Conservation (phyloP, 2,888 invertebrate species). For the Metopia argyrocephala region DNA sequence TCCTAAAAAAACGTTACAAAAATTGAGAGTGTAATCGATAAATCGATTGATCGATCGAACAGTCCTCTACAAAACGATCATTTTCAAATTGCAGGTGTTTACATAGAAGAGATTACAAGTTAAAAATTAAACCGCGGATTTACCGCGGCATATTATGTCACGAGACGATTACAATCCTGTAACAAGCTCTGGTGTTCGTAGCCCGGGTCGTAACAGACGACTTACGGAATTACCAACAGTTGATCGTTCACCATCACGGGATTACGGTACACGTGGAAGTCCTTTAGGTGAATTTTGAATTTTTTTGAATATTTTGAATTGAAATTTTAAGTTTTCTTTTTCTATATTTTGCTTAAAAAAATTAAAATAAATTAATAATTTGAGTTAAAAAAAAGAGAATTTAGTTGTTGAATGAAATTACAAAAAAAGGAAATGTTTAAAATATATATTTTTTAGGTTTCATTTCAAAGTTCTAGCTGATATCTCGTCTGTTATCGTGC, state of each 20-base stretch:
- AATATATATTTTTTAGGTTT: no score
- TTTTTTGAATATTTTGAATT: constrained; percentile 24
- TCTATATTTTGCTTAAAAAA: not conserved
- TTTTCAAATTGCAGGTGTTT: constrained; percentile 34
- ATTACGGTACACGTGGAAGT: constrained; percentile 83
- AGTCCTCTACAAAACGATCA: not conserved
- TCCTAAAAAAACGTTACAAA: constrained; percentile 34
- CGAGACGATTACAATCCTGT: constrained; percentile 80
- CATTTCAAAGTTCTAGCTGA: constrained; percentile 14
- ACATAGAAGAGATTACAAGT: constrained; percentile 27
- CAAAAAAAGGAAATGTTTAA: not conserved
- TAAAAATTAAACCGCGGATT: constrained; percentile 75
- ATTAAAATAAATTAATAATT: no score
- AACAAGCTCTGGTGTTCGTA: constrained; percentile 84
- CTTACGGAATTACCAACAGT: constrained; percentile 89
- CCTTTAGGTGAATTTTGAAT: constrained; percentile 79
- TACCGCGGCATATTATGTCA: constrained; percentile 79
- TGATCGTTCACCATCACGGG: constrained; percentile 92
- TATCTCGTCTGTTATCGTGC: constrained; percentile 63
- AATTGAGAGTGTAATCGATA: constrained; percentile 28
- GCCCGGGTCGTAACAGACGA: constrained; percentile 82
- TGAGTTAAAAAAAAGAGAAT: no score
- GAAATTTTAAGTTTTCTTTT: not conserved
- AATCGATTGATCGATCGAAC: not conserved
- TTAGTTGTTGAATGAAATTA: constrained; percentile 6